phyloP scores from a whole-genome alignment of 2,113 vertebrate genomes.

The Alethe diademata region DNA sequence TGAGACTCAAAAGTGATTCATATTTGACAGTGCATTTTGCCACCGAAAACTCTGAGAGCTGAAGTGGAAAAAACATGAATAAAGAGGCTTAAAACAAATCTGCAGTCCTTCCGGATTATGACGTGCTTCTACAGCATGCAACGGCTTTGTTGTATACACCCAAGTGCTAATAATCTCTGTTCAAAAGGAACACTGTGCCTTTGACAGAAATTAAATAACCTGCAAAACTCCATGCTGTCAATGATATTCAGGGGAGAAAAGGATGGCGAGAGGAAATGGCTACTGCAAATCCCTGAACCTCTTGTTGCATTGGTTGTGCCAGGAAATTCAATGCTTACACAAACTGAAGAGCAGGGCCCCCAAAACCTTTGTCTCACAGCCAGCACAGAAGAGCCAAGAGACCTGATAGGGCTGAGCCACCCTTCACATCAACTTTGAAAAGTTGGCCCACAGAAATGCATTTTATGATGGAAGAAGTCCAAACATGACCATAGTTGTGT shows the following conservation, averaged over 20 bases:
- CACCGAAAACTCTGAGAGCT: not conserved
- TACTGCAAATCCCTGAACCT: not conserved
- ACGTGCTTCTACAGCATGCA: not conserved
- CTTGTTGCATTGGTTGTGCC: not conserved
- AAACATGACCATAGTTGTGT: accelerated
- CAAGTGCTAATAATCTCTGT: not conserved
- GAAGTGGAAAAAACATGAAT: not conserved
- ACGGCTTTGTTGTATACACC: not conserved
- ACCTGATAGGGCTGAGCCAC: accelerated
- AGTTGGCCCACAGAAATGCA: not conserved
- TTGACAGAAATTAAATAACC: not conserved
- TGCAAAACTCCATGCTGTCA: not conserved
- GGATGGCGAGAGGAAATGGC: not conserved
- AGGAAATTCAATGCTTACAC: not conserved
- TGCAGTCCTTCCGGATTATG: not conserved
- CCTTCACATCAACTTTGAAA: not conserved
- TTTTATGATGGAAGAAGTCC: not conserved
- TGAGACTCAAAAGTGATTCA: not conserved
- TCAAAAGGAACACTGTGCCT: not conserved
- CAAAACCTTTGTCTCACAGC: not conserved
- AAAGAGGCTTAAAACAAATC: not conserved
- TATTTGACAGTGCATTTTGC: not conserved
- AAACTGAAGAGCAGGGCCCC: not conserved
- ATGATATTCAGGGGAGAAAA: not conserved
- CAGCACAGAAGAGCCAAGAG: not conserved